Evolutionary conservation across 2,888 invertebrate species (phyloP).

Genomic region (Cephus pulcher): DNA sequence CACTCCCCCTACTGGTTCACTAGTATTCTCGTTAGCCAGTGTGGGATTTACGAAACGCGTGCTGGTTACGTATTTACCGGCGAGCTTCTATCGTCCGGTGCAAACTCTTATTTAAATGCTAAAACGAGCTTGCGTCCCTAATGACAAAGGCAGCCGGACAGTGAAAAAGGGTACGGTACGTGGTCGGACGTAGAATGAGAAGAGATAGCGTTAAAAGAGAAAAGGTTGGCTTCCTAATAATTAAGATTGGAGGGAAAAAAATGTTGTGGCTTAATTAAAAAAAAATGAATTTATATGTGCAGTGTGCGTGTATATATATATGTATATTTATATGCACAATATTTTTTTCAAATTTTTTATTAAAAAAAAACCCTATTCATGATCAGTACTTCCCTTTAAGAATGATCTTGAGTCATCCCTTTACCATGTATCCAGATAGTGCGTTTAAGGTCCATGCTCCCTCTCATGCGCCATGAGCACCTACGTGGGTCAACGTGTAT

Average conservation of each 20-base stretch:
- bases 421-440: no score
- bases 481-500: not conserved
- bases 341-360: no score
- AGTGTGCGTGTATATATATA: no score
- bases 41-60: not conserved
- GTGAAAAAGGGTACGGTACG: not conserved
- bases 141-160: not conserved
- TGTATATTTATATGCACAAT: no score
- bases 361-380: no score
- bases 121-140: conserved; percentile 10
- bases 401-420: no score
- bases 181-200: not conserved
- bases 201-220: not conserved
- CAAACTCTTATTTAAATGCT: conserved; percentile 20
- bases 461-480: no score
- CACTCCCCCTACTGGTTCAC: not conserved
- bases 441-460: no score
- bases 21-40: not conserved
- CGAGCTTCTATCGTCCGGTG: not conserved
- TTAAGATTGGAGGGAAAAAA: not conserved
- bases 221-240: not conserved
- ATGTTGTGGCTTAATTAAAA: not conserved
- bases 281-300: no score
- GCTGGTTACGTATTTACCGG: not conserved
- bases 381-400: no score